Evolutionary conservation across 2,888 invertebrate genomes (phyloP).

Genomic region (Zhuqinia jingwanae): DNA sequence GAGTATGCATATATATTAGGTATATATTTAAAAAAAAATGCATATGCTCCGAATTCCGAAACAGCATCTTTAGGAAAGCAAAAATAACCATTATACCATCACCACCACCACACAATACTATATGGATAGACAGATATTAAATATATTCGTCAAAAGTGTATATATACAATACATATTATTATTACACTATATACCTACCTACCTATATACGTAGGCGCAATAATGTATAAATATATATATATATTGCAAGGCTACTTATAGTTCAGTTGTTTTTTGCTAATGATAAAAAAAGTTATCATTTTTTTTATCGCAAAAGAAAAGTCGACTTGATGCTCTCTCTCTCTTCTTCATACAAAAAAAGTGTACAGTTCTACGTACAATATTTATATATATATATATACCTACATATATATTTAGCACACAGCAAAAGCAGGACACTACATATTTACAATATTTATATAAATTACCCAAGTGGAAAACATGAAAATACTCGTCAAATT

Average conservation of each 20-base stretch:
- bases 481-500: conserved; percentile 62
- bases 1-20: no score
- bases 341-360: background rate
- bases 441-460: background rate
- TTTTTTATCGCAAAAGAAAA: background rate
- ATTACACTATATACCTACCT: background rate
- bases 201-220: conserved; percentile 17
- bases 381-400: no score
- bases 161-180: conserved; percentile 32
- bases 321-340: conserved; percentile 53
- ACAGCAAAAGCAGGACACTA: background rate
- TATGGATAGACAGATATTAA: conserved; percentile 10
- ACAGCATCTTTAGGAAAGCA: conserved; percentile 3
- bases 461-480: background rate
- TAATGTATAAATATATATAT: background rate
- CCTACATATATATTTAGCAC: background rate
- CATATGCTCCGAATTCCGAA: conserved; percentile 51
- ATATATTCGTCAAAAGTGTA: conserved; percentile 29
- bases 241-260: background rate
- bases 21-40: no score
- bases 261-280: conserved; percentile 22
- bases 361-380: conserved; percentile 21
- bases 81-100: conserved; percentile 11
- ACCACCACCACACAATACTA: no score
- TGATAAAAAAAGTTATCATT: background rate